Evolutionary conservation across 2,797 vertebrate genomes (phyloP), one percentile per base, ranked within the genome.

Genomic region (Tapera naevia): DNA sequence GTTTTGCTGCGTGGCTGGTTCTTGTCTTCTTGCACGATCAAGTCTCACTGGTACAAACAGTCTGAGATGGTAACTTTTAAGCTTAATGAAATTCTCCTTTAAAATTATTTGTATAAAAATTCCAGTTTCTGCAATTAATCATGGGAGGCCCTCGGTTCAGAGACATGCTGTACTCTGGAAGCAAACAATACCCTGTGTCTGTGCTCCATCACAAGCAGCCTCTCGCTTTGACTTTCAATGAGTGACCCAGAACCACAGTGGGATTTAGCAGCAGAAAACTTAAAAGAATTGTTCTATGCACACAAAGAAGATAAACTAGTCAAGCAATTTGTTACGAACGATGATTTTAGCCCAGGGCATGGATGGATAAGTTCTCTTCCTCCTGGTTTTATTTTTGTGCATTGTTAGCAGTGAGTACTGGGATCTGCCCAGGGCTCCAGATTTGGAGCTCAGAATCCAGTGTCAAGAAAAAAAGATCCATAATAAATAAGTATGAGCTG

Each of bases 81-180:
- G 56, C 76, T 93, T 90, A 67, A 93, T 81, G 46, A 84, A 72
- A 90, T 93, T 72, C 64, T 70, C 85, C 51, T 73, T 83, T 95
- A 57, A 57, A 93, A 80, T 62, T 58, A 18, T 92, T 93, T 95
- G 76, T 70, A 41, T 61, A 75, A 67, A 75, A 62, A 87, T 89
- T 86, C 43, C 19, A 14, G 39, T 73, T 91, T 89, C 82, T 83
- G 51, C 73, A 74, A 25, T 93, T 90, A 88, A 82, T 94, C 83
- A 71, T 0, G 1, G 85, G 67, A 72, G 70, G 66, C 48, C 10
- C 0, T 21, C 66, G 32, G 45, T 87, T 88, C 64, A 70, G 86
- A 0, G 0, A 76, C 1, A 4, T 48, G 62, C 87, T 2, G 9
- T 51, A 6, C 72, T 72, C 0, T 0, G 73, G 86, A 71, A 73